Evolutionary conservation across 64 coral and sea anemone genomes (phyloP).

Genomic region (Dendronephthya gigantea): DNA sequence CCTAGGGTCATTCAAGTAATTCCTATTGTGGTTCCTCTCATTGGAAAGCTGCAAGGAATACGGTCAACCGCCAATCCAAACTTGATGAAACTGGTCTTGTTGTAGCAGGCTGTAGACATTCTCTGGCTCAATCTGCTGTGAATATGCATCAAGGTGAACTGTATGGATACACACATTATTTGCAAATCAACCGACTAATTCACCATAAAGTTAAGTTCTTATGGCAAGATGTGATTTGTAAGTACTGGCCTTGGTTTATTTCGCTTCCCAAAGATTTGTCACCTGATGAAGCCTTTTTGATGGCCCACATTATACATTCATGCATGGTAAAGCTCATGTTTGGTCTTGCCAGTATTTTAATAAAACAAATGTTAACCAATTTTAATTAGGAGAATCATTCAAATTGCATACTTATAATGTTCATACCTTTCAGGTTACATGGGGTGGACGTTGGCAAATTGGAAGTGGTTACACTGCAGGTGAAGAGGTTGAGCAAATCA

Average conservation of each 20-base stretch:
- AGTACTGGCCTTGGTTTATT: slow-evolving; percentile 33
- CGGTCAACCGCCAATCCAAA: too few species aligned
- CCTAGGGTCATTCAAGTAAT: too few species aligned
- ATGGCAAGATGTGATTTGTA: slow-evolving; percentile 39
- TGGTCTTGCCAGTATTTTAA: slow-evolving; percentile 22
- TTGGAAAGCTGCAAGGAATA: too few species aligned
- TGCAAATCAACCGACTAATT: neutral
- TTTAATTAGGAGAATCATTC: neutral
- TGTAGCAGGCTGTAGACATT: too few species aligned
- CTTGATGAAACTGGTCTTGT: too few species aligned
- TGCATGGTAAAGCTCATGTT: slow-evolving; percentile 37
- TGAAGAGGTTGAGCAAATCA: slow-evolving; percentile 30
- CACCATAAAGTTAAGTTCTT: slow-evolving; percentile 7
- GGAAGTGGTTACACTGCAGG: slow-evolving; percentile 21
- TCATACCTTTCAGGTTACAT: neutral
- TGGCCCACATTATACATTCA: slow-evolving; percentile 24
- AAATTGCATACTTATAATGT: neutral
- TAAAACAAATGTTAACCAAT: neutral
- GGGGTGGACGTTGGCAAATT: slow-evolving; percentile 24
- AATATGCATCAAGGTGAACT: slow-evolving; percentile 21
- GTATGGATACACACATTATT: slow-evolving; percentile 35
- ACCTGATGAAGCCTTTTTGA: neutral
- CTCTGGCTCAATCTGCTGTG: slow-evolving; percentile 17
- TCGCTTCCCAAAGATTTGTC: neutral
- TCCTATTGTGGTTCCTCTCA: too few species aligned